Conservation (phyloP, 2,888 invertebrate genomes). For the Kuschelorhynchus macadamiae region DNA sequence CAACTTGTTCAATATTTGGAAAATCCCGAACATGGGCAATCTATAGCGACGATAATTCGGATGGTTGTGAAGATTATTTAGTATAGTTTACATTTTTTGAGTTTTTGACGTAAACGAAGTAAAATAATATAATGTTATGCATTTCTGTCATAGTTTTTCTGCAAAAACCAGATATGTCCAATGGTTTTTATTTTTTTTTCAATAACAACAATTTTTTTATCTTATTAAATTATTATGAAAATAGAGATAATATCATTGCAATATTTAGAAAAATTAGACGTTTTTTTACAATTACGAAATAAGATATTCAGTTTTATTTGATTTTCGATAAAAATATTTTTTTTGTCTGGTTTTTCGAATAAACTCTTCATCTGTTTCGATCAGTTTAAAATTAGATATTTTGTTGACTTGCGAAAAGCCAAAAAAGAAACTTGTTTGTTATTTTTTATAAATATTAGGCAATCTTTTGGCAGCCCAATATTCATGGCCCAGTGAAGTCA, state of each 20-base stretch:
- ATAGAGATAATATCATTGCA: conserved; percentile 9
- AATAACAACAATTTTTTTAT: conserved; percentile 15
- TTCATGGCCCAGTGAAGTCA: too few relatives aligned
- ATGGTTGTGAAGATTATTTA: conserved; percentile 2
- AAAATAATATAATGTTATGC: conserved; percentile 3
- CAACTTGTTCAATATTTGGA: conserved; percentile 16
- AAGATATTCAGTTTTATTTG: too few relatives aligned
- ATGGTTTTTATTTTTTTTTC: conserved; percentile 8
- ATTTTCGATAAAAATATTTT: background rate
- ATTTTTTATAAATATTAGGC: too few relatives aligned
- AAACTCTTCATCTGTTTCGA: too few relatives aligned
- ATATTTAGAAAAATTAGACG: background rate
- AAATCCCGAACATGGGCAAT: conserved; percentile 6
- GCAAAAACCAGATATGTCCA: conserved; percentile 1
- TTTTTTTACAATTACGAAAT: too few relatives aligned
- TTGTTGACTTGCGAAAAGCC: too few relatives aligned
- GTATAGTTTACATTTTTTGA: conserved; percentile 14
- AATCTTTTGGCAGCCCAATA: too few relatives aligned
- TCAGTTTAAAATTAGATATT: too few relatives aligned
- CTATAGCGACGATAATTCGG: conserved; percentile 17
- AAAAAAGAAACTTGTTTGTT: too few relatives aligned
- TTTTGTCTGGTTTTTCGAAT: conserved; percentile 2
- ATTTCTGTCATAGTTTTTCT: conserved; percentile 5
- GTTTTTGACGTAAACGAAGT: conserved; percentile 8
- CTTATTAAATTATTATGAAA: conserved; percentile 8